A percentile compares a stretch with the other conserved stretches of the same genome.
Evolutionary conservation across 2,888 invertebrate genomes (phyloP).

Genomic region (Amphiduros pacificus): DNA sequence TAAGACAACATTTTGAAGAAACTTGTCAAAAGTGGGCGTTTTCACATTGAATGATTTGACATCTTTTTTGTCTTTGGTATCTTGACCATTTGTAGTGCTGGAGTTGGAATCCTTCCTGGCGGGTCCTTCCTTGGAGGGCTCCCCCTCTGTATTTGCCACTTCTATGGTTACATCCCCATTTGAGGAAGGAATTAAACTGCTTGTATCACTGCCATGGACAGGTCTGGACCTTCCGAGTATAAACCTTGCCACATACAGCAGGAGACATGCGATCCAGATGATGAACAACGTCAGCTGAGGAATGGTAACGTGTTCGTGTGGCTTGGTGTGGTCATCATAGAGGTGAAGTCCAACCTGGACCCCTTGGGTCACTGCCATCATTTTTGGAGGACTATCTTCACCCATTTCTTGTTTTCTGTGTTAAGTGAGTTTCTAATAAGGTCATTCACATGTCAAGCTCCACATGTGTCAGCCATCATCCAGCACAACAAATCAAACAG

Average conservation of each 20-base stretch:
- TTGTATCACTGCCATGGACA: neutral
- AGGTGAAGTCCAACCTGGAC: no score
- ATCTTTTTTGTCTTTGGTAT: no score
- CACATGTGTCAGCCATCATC: no score
- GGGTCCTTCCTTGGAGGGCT: neutral
- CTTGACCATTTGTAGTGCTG: neutral
- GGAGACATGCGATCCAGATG: slow-evolving; percentile 1
- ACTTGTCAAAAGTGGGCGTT: slow-evolving; percentile 29
- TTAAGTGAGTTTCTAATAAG: no score
- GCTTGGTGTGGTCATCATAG: slow-evolving; percentile 17
- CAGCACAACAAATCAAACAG: no score
- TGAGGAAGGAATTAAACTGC: neutral
- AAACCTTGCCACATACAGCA: no score
- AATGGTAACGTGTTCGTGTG: slow-evolving; percentile 13
- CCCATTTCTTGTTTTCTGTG: no score
- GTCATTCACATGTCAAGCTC: no score
- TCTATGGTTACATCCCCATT: neutral
- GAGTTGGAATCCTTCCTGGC: neutral
- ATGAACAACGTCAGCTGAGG: slow-evolving; percentile 15
- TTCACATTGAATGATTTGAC: neutral
- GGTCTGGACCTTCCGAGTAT: no score
- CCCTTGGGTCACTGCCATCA: no score
- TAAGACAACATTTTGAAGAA: slow-evolving; percentile 28
- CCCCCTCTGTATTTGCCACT: neutral
- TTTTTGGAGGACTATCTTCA: no score